phyloP scores from a whole-genome alignment of 2,113 vertebrate species.

The Rissa tridactyla region DNA sequence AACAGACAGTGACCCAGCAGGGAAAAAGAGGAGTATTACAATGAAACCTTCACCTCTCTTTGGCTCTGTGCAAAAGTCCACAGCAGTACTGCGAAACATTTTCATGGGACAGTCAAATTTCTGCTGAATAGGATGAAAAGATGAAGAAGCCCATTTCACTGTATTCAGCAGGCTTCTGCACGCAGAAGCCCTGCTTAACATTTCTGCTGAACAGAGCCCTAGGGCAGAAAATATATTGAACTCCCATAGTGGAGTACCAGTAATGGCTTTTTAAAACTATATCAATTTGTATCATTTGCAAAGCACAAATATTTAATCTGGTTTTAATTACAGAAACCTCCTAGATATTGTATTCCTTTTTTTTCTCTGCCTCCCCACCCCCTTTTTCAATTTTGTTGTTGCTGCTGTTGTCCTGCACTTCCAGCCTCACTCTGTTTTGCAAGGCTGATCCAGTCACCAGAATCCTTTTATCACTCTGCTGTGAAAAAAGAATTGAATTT shows the following conservation, averaged over 20 bases:
- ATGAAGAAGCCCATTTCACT: slow-evolving; percentile 8
- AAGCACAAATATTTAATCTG: background rate
- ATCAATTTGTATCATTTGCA: slow-evolving; percentile 31
- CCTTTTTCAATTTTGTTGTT: background rate
- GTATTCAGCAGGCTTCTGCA: slow-evolving; percentile 33
- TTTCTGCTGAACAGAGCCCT: slow-evolving; percentile 43
- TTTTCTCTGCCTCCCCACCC: background rate
- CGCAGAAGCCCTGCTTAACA: slow-evolving; percentile 5
- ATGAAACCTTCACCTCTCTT: background rate
- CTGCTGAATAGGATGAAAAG: slow-evolving; percentile 29
- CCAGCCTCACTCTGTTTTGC: background rate
- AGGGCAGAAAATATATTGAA: slow-evolving; percentile 40
- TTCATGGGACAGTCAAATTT: slow-evolving; percentile 10
- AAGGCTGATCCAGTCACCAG: background rate
- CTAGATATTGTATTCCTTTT: background rate
- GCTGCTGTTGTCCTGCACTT: background rate
- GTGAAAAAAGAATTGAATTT: slow-evolving; percentile 46
- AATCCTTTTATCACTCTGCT: slow-evolving; percentile 43
- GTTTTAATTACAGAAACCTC: slow-evolving; percentile 40
- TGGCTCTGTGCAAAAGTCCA: background rate
- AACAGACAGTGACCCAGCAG: background rate
- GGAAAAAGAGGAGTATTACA: background rate
- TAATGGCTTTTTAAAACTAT: slow-evolving; percentile 28
- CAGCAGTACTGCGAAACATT: background rate
- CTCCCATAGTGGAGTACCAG: background rate